These are phyloP conservation scores for Agriopis leucophaearia DNA, from an alignment of 2,888 invertebrate species.

Conservation along the genomic window DNA sequence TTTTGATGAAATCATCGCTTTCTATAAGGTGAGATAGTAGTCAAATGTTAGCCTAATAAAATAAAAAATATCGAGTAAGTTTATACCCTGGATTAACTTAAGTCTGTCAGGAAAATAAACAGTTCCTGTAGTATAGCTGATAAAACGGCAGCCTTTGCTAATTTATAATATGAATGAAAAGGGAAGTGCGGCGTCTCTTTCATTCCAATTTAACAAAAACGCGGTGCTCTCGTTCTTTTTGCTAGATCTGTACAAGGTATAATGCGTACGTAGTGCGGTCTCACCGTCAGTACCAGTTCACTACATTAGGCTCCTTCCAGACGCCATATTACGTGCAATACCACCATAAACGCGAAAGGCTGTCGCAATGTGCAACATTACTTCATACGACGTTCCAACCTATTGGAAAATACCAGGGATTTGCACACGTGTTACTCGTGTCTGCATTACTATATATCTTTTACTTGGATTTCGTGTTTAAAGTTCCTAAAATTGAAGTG, in stretches of 20 bases:
- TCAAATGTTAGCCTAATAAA: too few species aligned
- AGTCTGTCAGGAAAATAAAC: too few species aligned
- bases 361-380: conserved; percentile 11
- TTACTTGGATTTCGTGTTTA: too few species aligned
- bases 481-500: too few species aligned
- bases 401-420: conserved; percentile 5
- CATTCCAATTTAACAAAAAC: too few species aligned
- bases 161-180: too few species aligned
- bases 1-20: neutral
- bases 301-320: conserved; percentile 10
- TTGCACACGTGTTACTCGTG: neutral
- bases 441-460: neutral
- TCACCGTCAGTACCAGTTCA: neutral
- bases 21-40: neutral
- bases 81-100: too few species aligned
- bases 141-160: too few species aligned
- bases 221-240: too few species aligned
- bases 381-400: neutral
- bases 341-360: neutral
- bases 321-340: conserved; percentile 17
- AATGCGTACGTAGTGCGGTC: neutral
- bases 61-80: too few species aligned
- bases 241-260: neutral
- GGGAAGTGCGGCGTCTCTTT: too few species aligned
- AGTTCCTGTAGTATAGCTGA: too few species aligned